Base-by-base conservation (phyloP, 2,797 vertebrate genomes). In the Pelobates cultripes region DNA sequence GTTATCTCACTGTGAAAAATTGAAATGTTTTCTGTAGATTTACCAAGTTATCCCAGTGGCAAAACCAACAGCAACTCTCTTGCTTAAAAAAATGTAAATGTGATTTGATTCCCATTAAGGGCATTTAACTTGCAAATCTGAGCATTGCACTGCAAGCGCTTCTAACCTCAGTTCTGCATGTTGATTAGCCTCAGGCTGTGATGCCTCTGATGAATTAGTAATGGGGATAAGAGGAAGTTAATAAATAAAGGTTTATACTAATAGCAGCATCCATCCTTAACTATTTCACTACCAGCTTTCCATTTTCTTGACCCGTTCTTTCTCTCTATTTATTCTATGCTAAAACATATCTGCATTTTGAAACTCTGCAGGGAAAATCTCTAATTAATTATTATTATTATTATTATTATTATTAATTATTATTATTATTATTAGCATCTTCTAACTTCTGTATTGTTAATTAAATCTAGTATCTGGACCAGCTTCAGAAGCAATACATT, bases 1-100 rank as follows among this genome's bases (percentile, higher is more conserved):
- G 41, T 78, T 45, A 86, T 90, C 86, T 70, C 87, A 72, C 55
- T 67, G 67, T 72, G 79, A 84, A 86, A 83, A 85, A 78, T 47
- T 80, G 10, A 73, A 84, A 84, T 84, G 82, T 75, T 66, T 84
- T 84, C 77, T 79, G 77, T 76, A 84, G 77, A 84, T 84, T 84
- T 84, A 84, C 73, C 77, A 84, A 79, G 81, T 73, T 85, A 84
- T 84, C 84, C 61, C 51, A 81, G 66, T n/a, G 77, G 73, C 28
- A 86, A 84, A 81, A 86, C 84, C 78, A 84, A 86, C 79, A 84
- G 75, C 41, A 41, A 80, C 77, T 84, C 47, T 84, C 47, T 57
- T 66, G 77, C 77, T 84, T 79, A 81, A 73, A 73, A 55, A 80
- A 0, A n/a, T 86, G 78, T 45, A 77, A 70, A 85, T 88, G 0